These are phyloP conservation scores for Apteryx owenii DNA, from an alignment of 2,113 vertebrate genomes.

Conservation along the genomic window DNA sequence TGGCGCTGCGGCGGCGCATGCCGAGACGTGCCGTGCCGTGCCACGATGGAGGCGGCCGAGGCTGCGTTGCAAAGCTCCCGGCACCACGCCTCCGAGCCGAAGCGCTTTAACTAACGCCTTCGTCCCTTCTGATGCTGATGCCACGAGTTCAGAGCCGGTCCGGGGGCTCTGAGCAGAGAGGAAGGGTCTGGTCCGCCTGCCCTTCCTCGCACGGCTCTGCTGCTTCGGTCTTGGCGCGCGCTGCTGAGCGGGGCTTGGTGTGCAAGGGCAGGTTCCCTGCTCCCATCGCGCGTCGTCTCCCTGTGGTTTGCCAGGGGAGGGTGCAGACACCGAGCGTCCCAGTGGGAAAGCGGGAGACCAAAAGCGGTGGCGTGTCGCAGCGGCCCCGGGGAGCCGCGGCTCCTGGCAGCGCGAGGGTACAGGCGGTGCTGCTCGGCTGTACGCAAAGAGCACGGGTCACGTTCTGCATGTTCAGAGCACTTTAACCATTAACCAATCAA, in stretches of 20 bases:
- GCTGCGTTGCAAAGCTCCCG: background rate
- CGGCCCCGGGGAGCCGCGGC: too few relatives aligned
- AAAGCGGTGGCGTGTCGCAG: too few relatives aligned
- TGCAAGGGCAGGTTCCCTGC: background rate
- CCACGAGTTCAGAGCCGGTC: background rate
- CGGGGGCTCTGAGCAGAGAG: slow-evolving; percentile 12
- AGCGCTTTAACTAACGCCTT: background rate
- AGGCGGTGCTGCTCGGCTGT: rapidly evolving
- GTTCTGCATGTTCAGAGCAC: background rate
- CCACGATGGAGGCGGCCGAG: rapidly evolving
- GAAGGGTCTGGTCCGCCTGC: background rate
- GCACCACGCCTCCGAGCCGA: background rate
- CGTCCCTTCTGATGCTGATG: background rate
- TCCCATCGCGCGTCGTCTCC: rapidly evolving
- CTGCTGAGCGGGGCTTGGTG: too few relatives aligned
- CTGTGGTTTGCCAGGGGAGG: too few relatives aligned
- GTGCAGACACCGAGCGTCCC: too few relatives aligned
- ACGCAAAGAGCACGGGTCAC: background rate
- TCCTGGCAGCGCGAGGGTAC: background rate
- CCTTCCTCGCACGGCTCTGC: too few relatives aligned
- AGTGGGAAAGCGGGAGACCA: too few relatives aligned
- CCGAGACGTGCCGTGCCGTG: background rate
- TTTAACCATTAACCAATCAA: slow-evolving; percentile 60
- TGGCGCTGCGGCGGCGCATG: background rate
- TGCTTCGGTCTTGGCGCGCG: background rate